A percentile compares a stretch with the other conserved stretches of the same genome.
Conservation (phyloP, 2,888 invertebrate species). For the Synanthedon tipuliformis region DNA sequence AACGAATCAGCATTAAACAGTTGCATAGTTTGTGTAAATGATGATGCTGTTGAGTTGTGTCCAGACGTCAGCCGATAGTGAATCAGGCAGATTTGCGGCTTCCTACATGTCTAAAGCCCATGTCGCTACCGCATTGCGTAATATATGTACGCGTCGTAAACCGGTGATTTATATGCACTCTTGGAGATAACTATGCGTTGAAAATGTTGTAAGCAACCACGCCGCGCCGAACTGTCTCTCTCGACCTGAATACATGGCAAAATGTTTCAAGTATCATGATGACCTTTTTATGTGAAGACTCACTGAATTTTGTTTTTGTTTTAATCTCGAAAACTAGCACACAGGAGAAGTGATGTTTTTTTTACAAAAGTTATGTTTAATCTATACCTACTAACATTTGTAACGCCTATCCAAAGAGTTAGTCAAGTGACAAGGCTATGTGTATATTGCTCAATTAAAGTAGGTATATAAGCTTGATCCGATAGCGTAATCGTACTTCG, state of each 20-base stretch:
- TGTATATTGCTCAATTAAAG: neutral
- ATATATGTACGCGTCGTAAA: constrained; percentile 13
- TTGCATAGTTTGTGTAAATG: neutral
- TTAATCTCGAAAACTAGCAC: constrained; percentile 20
- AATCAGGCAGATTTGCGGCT: constrained; percentile 11
- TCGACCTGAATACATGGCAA: constrained; percentile 21
- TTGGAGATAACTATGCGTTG: constrained; percentile 20
- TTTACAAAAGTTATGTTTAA: too few relatives aligned
- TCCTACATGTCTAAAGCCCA: constrained; percentile 18
- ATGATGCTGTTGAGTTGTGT: constrained; percentile 1
- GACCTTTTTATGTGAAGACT: constrained; percentile 26
- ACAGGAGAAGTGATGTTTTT: constrained; percentile 3
- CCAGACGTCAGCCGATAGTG: neutral
- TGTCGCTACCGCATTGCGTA: constrained; percentile 26
- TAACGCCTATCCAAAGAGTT: too few relatives aligned
- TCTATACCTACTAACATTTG: too few relatives aligned
- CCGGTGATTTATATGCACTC: constrained; percentile 29
- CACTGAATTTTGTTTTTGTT: constrained; percentile 27
- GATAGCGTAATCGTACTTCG: neutral
- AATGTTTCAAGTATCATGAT: constrained; percentile 15
- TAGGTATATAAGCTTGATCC: neutral
- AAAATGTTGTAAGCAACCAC: constrained; percentile 20
- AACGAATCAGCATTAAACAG: neutral
- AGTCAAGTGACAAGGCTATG: too few relatives aligned
- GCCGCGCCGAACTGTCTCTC: constrained; percentile 5